A percentile compares a stretch with the other conserved stretches of the same genome.
Evolutionary conservation across 1,140 invertebrate species (phyloP).

Genomic region (Brachionus asplanchnoidis): DNA sequence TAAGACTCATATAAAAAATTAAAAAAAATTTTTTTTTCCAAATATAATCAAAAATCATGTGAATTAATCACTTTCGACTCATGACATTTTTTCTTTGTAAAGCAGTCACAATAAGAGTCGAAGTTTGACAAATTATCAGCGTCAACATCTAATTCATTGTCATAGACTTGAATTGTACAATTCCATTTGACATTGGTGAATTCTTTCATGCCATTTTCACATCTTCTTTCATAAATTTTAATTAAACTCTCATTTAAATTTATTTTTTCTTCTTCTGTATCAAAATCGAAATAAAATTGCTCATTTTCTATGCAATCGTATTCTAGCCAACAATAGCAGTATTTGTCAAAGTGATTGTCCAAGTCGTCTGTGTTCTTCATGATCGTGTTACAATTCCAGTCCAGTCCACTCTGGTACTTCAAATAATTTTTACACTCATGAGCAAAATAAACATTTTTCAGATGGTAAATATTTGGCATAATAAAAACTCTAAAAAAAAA

Average conservation of each 20-base stretch:
- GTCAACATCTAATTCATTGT: neutral
- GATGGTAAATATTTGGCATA: neutral
- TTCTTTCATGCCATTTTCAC: neutral
- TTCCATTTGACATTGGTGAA: neutral
- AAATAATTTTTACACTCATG: neutral
- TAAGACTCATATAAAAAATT: neutral
- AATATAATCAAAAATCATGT: neutral
- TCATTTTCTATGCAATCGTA: constrained; percentile 17
- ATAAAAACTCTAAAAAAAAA: neutral
- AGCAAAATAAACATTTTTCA: neutral
- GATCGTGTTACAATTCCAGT: neutral
- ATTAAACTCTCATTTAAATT: neutral
- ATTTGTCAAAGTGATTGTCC: neutral
- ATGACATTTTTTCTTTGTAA: neutral
- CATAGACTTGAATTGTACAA: neutral
- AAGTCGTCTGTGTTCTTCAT: neutral
- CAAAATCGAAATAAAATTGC: constrained; percentile 28
- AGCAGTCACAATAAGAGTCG: constrained; percentile 25
- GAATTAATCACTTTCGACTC: neutral
- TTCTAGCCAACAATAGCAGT: constrained; percentile 5
- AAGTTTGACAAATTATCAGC: constrained; percentile 1
- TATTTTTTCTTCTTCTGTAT: neutral
- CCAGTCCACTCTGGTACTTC: neutral
- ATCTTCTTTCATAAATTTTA: neutral
- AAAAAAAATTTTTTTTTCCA: neutral